Conservation (phyloP, 2,113 vertebrate genomes). For the Dipodomys merriami region DNA sequence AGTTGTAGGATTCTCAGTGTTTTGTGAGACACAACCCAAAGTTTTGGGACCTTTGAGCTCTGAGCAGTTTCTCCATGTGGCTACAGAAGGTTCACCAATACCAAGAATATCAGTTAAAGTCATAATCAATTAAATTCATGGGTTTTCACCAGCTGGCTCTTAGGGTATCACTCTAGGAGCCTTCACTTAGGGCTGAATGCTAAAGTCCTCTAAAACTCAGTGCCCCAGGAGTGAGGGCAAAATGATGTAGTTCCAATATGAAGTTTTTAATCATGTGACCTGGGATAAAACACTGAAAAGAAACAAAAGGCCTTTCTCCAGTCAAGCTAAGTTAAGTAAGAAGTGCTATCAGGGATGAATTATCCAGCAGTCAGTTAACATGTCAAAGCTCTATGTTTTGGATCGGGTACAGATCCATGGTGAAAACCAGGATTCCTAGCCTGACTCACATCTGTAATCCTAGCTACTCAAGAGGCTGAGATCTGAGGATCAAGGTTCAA, state of each 20-base stretch:
- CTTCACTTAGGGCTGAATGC: not conserved
- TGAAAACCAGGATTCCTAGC: not conserved
- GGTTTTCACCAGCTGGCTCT: not conserved
- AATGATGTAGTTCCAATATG: not conserved
- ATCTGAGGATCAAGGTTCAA: too few species aligned
- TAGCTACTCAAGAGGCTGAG: too few species aligned
- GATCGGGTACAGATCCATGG: not conserved
- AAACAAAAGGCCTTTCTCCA: not conserved
- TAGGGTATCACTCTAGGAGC: not conserved
- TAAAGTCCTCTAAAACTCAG: not conserved
- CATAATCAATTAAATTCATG: not conserved
- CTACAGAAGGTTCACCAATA: not conserved
- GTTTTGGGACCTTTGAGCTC: not conserved
- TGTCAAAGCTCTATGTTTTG: slow-evolving; percentile 23
- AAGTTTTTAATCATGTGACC: not conserved
- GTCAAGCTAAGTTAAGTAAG: not conserved
- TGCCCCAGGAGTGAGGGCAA: not conserved
- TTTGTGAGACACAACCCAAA: not conserved
- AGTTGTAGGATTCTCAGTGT: not conserved
- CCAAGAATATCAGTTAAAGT: not conserved
- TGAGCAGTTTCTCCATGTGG: not conserved
- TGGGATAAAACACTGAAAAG: slow-evolving; percentile 42
- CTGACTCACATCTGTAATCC: not conserved
- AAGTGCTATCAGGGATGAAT: not conserved
- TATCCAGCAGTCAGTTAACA: not conserved